phyloP scores from a whole-genome alignment of 2,797 vertebrate genomes.

The Eurystomus glaucurus region DNA sequence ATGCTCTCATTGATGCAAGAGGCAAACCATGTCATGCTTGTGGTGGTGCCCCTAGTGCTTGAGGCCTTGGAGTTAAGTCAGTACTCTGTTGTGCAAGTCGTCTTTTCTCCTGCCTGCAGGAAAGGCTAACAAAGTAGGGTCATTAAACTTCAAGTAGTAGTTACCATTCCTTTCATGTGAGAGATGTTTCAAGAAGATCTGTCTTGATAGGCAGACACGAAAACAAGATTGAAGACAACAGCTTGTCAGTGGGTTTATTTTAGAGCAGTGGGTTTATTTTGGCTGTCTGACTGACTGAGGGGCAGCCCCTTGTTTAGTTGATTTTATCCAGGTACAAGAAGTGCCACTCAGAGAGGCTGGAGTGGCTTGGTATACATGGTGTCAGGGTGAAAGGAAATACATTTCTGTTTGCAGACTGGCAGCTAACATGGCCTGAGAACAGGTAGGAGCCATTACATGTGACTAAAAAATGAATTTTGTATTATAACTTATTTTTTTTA shows the following conservation, averaged over 20 bases:
- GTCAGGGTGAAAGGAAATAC: background rate
- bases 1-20: background rate
- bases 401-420: background rate
- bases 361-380: background rate
- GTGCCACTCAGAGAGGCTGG: background rate
- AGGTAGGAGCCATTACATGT: background rate
- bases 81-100: background rate
- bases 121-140: background rate
- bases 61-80: background rate
- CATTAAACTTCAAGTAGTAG: background rate
- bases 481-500: background rate
- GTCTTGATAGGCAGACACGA: background rate
- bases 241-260: background rate
- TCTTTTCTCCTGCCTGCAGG: background rate
- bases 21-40: background rate
- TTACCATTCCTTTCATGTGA: background rate
- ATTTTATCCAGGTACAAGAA: background rate
- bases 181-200: background rate
- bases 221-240: background rate
- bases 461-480: background rate
- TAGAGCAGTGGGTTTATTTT: too few species aligned
- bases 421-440: background rate
- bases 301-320: background rate
- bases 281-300: background rate
- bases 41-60: background rate